A percentile compares a stretch with the other conserved stretches of the same genome.
Conservation (phyloP, 1,140 invertebrate species). For the Calliphora vicina region DNA sequence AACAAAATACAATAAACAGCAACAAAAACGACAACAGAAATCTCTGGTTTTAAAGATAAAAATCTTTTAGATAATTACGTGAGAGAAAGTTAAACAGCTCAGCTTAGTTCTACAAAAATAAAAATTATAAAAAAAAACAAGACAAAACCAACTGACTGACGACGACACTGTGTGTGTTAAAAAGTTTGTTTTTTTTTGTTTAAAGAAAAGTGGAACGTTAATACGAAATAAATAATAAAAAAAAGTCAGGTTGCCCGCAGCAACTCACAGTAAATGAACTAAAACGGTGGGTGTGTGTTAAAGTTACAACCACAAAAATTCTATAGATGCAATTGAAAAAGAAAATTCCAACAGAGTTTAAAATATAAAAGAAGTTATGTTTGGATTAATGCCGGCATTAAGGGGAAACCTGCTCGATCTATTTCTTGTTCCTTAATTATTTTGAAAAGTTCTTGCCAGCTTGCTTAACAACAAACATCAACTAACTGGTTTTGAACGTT, state of each 20-base stretch:
- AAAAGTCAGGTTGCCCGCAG: background rate
- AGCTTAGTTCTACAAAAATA: background rate
- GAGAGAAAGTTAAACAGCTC: background rate
- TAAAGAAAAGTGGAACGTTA: background rate
- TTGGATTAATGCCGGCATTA: no score
- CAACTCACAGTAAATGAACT: no score
- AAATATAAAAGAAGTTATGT: background rate
- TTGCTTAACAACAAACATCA: no score
- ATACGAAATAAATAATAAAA: background rate
- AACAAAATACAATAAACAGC: background rate
- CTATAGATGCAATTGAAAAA: background rate
- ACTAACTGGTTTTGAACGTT: background rate
- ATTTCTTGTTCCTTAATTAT: background rate
- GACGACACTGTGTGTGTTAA: background rate
- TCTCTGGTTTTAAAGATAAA: background rate
- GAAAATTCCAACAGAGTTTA: background rate
- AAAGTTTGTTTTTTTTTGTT: background rate
- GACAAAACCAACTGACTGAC: background rate
- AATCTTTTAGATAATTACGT: background rate
- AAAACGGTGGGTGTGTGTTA: background rate
- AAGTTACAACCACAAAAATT: background rate
- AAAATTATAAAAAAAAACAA: background rate
- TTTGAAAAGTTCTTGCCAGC: background rate
- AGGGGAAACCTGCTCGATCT: no score
- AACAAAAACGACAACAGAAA: background rate